A percentile compares a stretch with the other conserved stretches of the same genome.
Evolutionary conservation across 2,797 vertebrate species (phyloP).

Genomic region (Enoplosus armatus): DNA sequence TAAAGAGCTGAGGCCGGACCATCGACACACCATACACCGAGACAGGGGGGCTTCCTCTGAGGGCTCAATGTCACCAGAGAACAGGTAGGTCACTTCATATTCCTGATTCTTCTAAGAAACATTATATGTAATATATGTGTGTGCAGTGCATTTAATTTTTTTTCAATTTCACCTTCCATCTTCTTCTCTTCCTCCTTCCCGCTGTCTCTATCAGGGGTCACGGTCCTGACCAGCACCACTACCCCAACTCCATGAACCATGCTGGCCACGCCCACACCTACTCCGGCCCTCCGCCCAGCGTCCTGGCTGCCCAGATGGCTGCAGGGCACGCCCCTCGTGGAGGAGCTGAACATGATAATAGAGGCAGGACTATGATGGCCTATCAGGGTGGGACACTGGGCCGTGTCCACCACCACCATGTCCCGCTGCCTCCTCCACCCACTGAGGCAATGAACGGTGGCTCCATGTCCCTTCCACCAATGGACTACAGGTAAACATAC

Average conservation of each 20-base stretch:
- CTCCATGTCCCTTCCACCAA: conserved; percentile 85
- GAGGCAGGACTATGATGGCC: conserved; percentile 85
- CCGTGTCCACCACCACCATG: conserved; percentile 93
- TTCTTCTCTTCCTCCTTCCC: background rate
- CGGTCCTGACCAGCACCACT: conserved; percentile 90
- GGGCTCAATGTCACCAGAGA: conserved; percentile 96
- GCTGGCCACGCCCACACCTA: conserved; percentile 88
- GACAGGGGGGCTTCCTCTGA: conserved; percentile 96
- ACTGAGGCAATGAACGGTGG: conserved; percentile 89
- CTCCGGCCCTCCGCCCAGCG: conserved; percentile 87
- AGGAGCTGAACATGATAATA: conserved; percentile 89
- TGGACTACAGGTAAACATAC: conserved; percentile 91
- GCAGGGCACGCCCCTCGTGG: conserved; percentile 86
- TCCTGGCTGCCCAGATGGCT: conserved; percentile 85
- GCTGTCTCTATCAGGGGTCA: conserved; percentile 86
- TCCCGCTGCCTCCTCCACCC: conserved; percentile 93
- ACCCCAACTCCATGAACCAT: conserved; percentile 94
- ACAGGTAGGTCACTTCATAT: conserved; percentile 86
- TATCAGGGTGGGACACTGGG: conserved; percentile 91
- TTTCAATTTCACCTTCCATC: background rate
- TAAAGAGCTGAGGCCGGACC: conserved; percentile 98
- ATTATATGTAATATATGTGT: background rate
- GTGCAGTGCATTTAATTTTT: background rate
- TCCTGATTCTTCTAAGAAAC: background rate
- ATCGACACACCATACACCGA: conserved; percentile 93